Percentiles rank a stretch among this genome's conserved stretches.
Evolutionary conservation across 2,888 invertebrate species (phyloP).

Genomic region (Brenthis ino): DNA sequence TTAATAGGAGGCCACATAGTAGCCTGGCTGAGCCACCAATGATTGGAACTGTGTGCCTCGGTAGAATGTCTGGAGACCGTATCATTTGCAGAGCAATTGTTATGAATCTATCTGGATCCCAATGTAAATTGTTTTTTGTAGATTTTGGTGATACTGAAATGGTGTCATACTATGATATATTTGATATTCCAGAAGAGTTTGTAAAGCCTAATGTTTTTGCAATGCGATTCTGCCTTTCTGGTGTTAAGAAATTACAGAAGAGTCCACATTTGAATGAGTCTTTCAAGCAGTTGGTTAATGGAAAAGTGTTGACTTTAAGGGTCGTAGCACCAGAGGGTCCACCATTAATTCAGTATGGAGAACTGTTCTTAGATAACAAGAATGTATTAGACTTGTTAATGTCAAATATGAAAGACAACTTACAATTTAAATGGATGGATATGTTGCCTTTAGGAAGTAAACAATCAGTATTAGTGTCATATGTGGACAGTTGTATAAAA

Average conservation of each 20-base stretch:
- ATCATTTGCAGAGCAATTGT: conserved; percentile 89
- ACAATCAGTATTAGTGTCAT: conserved; percentile 83
- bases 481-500: conserved; percentile 86
- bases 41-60: conserved; percentile 90
- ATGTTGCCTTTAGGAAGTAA: conserved; percentile 61
- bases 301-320: conserved; percentile 84
- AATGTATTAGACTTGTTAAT: conserved; percentile 83
- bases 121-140: conserved; percentile 90
- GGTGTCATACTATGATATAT: conserved; percentile 87
- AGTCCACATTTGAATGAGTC: conserved; percentile 84
- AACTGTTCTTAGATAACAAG: conserved; percentile 83
- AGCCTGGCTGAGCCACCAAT: conserved; percentile 86
- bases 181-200: conserved; percentile 88
- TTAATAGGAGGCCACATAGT: conserved; percentile 84
- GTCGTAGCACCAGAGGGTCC: conserved; percentile 87
- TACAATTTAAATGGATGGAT: conserved; percentile 68
- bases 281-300: conserved; percentile 86
- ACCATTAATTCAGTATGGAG: conserved; percentile 88
- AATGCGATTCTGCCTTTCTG: conserved; percentile 87
- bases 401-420: conserved; percentile 66
- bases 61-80: conserved; percentile 86
- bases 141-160: conserved; percentile 91
- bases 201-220: conserved; percentile 88
- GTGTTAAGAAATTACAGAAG: conserved; percentile 84
- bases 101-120: conserved; percentile 86